phyloP scores from a whole-genome alignment of 2,888 invertebrate genomes.

The Zaprionus obscuricornis region DNA sequence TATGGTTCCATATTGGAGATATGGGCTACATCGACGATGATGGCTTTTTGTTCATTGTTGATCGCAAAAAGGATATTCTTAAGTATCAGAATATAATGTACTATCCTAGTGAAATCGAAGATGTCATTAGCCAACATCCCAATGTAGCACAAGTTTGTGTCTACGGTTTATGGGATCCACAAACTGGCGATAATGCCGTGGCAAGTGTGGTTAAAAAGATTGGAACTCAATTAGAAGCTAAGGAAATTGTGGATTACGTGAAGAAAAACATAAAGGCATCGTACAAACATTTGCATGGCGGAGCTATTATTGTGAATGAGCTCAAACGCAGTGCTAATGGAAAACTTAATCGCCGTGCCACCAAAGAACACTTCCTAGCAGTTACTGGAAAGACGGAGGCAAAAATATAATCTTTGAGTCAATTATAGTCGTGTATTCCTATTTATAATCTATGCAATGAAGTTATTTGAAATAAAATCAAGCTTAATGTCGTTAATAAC shows the following conservation, averaged over 20 bases:
- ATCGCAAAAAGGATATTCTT: conserved; percentile 72
- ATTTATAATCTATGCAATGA: no score
- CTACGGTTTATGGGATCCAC: conserved; percentile 67
- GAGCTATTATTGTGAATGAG: conserved; percentile 68
- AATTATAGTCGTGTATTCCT: no score
- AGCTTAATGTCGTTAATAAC: no score
- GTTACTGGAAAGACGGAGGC: no score
- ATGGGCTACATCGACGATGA: conserved; percentile 78
- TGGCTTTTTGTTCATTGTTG: conserved; percentile 68
- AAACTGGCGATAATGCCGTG: conserved; percentile 70
- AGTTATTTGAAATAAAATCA: no score
- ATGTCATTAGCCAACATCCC: conserved; percentile 62
- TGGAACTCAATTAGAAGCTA: conserved; percentile 52
- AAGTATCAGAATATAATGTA: conserved; percentile 69
- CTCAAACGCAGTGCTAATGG: conserved; percentile 68
- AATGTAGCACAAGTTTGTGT: conserved; percentile 72
- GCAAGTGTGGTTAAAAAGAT: conserved; percentile 61
- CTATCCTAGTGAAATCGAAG: conserved; percentile 74
- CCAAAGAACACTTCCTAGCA: no score
- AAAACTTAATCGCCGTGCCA: conserved; percentile 54
- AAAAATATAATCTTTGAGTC: no score
- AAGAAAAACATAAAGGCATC: conserved; percentile 43
- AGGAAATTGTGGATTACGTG: conserved; percentile 68
- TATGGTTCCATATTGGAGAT: conserved; percentile 79
- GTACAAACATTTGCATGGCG: conserved; percentile 70